Conservation (phyloP, 35 echinoderm and acorn worm species). For the Patiria miniata region DNA sequence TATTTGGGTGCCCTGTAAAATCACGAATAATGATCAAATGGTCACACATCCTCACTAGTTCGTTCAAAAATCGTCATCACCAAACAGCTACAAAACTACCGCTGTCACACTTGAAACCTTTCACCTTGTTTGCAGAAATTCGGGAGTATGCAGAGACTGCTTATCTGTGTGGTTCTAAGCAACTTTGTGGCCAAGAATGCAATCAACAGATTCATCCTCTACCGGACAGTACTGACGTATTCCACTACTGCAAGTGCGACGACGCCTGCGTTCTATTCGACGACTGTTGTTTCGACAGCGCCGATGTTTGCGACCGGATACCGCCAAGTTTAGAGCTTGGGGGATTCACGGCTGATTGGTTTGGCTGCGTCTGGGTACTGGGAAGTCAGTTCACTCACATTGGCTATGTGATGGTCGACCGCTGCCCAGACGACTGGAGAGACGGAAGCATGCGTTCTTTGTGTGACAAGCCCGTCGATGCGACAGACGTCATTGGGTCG, state of each 20-base stretch:
- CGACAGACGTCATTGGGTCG: not conserved
- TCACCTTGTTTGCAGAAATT: not conserved
- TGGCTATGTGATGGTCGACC: not conserved
- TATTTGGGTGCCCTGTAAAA: no score
- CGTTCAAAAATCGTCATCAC: no score
- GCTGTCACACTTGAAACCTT: no score
- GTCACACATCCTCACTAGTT: no score
- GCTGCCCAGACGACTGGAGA: not conserved
- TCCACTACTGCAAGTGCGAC: not conserved
- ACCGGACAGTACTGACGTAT: not conserved
- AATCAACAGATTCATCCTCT: not conserved
- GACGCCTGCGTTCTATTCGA: slow-evolving; percentile 13
- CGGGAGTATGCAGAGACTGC: not conserved
- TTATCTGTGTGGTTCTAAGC: slow-evolving; percentile 5
- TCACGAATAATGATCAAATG: no score
- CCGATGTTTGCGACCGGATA: not conserved
- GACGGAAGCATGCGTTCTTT: not conserved
- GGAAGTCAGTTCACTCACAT: slow-evolving; percentile 20
- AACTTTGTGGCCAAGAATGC: not conserved
- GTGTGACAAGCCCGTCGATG: not conserved
- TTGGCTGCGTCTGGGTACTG: not conserved
- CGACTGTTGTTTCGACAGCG: slow-evolving; percentile 19
- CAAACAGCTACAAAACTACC: no score
- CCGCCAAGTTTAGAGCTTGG: not conserved
- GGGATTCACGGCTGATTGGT: not conserved